Conservation (phyloP, 1,140 invertebrate species). For the Drosophila pectinifera region DNA sequence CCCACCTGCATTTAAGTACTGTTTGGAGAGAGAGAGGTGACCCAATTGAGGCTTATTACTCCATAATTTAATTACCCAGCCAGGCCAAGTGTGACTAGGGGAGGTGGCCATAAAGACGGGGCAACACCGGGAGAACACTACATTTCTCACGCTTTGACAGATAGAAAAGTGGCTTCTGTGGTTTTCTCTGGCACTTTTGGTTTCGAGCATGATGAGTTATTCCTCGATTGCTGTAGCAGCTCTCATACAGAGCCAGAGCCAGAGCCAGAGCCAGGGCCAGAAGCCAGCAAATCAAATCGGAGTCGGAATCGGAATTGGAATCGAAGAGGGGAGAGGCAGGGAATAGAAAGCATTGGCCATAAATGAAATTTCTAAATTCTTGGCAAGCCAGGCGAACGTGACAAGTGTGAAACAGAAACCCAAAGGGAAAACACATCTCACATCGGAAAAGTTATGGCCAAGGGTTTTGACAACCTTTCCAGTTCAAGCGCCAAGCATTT, state of each 20-base stretch:
- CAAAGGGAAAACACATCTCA: conserved; percentile 22
- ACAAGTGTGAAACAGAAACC: conserved; percentile 55
- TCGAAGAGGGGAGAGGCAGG: conserved; percentile 13
- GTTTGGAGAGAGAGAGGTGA: conserved; percentile 46
- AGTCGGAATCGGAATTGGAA: conserved; percentile 32
- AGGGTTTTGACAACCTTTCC: conserved; percentile 23
- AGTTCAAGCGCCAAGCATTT: conserved; percentile 10
- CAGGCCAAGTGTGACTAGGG: background rate
- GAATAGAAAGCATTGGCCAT: conserved; percentile 74
- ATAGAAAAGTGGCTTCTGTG: conserved; percentile 35
- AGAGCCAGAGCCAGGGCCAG: conserved; percentile 12
- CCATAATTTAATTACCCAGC: conserved; percentile 68
- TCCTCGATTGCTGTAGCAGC: conserved; percentile 33
- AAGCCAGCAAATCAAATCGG: conserved; percentile 41
- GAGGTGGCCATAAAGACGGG: conserved; percentile 6
- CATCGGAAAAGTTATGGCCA: conserved; percentile 29
- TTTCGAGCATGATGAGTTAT: conserved; percentile 65
- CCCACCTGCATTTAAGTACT: conserved; percentile 59
- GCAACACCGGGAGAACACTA: conserved; percentile 2
- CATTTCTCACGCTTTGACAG: conserved; percentile 60
- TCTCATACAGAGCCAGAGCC: conserved; percentile 22
- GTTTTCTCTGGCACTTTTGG: conserved; percentile 59
- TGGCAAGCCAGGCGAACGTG: conserved; percentile 64
- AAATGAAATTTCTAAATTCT: conserved; percentile 77
- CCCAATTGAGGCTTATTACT: conserved; percentile 75